Conservation (phyloP, 2,113 vertebrate genomes). For the Lepus americanus region DNA sequence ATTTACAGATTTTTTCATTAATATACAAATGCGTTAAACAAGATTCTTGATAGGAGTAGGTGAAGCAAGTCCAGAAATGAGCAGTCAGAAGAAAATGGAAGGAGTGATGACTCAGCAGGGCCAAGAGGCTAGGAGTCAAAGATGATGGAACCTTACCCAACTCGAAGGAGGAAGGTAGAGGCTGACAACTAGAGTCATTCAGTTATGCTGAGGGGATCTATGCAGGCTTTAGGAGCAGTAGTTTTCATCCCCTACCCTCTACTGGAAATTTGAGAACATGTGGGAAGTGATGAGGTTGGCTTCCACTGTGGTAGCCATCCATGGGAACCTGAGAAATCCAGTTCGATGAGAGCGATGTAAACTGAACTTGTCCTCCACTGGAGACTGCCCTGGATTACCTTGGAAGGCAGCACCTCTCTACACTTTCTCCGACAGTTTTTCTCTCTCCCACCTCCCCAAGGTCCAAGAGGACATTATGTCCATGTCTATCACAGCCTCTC, state of each 20-base stretch:
- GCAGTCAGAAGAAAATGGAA: background rate
- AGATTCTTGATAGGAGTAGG: conserved; percentile 24
- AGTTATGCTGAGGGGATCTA: background rate
- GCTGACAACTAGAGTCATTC: background rate
- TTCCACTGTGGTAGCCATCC: background rate
- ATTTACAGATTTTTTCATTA: conserved; percentile 75
- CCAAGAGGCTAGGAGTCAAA: background rate
- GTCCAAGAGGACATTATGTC: background rate
- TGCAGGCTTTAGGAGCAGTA: background rate
- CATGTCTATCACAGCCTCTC: background rate
- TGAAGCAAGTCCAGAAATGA: conserved; percentile 15
- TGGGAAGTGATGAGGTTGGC: background rate
- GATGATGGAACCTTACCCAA: background rate
- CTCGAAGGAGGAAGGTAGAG: background rate
- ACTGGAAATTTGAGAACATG: background rate
- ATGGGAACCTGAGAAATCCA: background rate
- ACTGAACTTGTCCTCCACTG: background rate
- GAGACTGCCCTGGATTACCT: background rate
- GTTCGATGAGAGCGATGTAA: background rate
- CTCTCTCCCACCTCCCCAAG: too few relatives aligned
- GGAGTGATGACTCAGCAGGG: background rate
- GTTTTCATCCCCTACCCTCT: background rate
- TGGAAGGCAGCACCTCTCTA: background rate
- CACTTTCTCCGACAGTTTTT: background rate
- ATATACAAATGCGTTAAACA: conserved; percentile 59